Base-by-base conservation (phyloP, 2,888 invertebrate genomes). In the Gortyna flavago region DNA sequence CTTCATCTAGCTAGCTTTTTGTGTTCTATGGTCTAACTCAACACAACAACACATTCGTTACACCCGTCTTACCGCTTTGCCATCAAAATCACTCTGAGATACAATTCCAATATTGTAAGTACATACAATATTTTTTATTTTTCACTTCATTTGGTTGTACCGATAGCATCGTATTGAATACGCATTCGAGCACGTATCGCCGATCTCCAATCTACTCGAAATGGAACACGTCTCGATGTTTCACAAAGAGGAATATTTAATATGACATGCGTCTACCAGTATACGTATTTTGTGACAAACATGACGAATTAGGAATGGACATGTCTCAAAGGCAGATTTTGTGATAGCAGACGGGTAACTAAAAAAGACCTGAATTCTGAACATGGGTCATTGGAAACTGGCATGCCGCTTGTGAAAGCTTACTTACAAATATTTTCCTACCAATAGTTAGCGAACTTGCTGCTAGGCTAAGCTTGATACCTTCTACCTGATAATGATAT, bases 171-270 rank as follows among this genome's bases (percentile, higher is more conserved):
- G 41, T 25, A 81, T 65, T 9, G n/a, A n/a, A 77, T 67, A 41
- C 54, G 9, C 44, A 32, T 62, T 67, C 61, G 32, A 61, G 41
- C 77, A 77, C 66, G 54, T 79, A 80, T 80, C 77, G 62, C n/a
- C n/a, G n/a, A 76, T 64, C 66, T 80, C 62, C 62, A 77, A 77
- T 80, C 77, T 77, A 51, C 18, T 68, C 67, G 62, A 81, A 74
- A 81, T 81, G 82, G 59, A 82, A 51, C 25, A 62, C 32, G 67
- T 66, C 41, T 57, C 77, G 59, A 69, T 79, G 32, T 78, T 32
- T 11, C 77, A 25, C 65, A 82, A 75, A 59, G 57, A 75, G 41
- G 16, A 64, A 83, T 80, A 64, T 79, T 81, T 48, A 21, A 62
- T 54, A 44, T 76, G 67, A 51, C 57, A 2, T 41, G 48, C 32